Evolutionary conservation across 2,113 vertebrate species (phyloP).

Genomic region (Colaptes auratus): DNA sequence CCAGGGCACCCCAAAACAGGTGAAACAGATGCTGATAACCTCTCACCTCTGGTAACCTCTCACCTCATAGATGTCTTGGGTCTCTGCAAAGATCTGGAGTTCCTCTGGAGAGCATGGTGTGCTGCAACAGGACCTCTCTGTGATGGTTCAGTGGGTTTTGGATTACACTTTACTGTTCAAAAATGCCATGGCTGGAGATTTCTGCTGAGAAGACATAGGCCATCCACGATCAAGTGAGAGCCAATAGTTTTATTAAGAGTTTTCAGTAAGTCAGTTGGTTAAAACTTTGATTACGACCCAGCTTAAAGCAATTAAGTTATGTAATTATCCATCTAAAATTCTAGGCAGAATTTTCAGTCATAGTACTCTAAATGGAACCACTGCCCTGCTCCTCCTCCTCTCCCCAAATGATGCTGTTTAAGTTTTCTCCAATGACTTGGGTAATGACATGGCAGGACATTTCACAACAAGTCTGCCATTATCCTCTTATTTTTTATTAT

Average conservation of each 20-base stretch:
- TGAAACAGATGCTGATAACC: neutral
- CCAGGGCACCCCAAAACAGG: neutral
- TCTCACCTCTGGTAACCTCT: neutral
- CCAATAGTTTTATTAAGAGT: neutral
- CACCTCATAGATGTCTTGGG: neutral
- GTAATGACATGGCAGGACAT: neutral
- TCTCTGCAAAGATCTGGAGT: neutral
- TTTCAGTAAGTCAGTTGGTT: neutral
- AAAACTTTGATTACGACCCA: neutral
- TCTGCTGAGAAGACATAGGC: neutral
- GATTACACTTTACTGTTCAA: fast-evolving
- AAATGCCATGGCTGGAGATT: neutral
- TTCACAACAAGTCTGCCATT: neutral
- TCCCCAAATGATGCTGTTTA: neutral
- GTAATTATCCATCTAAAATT: neutral
- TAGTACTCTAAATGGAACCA: neutral
- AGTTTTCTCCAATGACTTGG: neutral
- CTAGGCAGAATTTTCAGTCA: neutral
- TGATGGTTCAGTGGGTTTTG: fast-evolving
- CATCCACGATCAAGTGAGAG: neutral
- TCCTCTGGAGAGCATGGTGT: neutral
- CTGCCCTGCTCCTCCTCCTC: neutral
- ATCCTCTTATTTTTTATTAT: neutral
- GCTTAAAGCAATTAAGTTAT: neutral
- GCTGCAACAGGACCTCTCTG: neutral